Evolutionary conservation across 2,113 vertebrate genomes (phyloP).

Genomic region (Pseudolaguvia tuberculata): DNA sequence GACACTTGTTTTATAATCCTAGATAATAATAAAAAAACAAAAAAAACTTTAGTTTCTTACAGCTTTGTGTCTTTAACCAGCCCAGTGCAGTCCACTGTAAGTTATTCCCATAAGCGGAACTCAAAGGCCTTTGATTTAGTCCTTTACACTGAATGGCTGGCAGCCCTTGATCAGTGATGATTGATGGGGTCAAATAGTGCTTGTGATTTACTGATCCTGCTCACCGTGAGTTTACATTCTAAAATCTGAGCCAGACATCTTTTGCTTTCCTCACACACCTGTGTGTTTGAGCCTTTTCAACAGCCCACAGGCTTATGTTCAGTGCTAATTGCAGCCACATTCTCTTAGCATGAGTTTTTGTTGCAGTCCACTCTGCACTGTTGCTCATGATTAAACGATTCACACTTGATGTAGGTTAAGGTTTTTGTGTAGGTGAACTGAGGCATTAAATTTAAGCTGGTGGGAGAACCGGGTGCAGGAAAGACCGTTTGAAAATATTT

Average conservation of each 20-base stretch:
- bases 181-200: slow-evolving; percentile 17
- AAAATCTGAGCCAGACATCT: neutral
- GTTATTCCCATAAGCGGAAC: slow-evolving; percentile 5
- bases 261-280: slow-evolving; percentile 29
- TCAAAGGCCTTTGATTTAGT: neutral
- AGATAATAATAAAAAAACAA: no score
- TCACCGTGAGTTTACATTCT: neutral
- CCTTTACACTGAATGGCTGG: neutral
- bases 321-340: slow-evolving; percentile 26
- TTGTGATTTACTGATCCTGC: slow-evolving; percentile 22
- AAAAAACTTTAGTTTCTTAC: no score
- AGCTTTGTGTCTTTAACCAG: slow-evolving; percentile 19
- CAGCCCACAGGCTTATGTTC: slow-evolving; percentile 17
- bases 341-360: slow-evolving; percentile 12
- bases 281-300: slow-evolving; percentile 30
- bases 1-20: neutral
- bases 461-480: neutral
- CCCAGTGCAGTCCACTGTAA: slow-evolving; percentile 1
- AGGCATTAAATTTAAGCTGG: slow-evolving; percentile 12
- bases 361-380: neutral
- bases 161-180: slow-evolving; percentile 26
- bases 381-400: slow-evolving; percentile 16
- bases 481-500: slow-evolving; percentile 9
- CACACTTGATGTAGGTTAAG: neutral
- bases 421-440: slow-evolving; percentile 25